phyloP scores from a whole-genome alignment of 2,113 vertebrate species.

The Pseudopipra pipra region DNA sequence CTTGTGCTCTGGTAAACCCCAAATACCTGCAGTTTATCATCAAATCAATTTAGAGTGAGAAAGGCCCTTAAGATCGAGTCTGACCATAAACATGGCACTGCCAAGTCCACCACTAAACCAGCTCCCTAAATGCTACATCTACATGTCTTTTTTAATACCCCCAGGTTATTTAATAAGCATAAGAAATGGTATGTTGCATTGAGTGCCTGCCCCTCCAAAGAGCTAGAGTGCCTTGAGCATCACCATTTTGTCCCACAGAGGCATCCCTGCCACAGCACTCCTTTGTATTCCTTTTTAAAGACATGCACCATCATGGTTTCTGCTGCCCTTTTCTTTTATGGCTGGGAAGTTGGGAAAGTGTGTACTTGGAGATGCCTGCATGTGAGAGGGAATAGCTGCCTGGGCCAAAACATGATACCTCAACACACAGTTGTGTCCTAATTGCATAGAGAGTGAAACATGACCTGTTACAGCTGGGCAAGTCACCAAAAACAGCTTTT shows the following conservation, averaged over 20 bases:
- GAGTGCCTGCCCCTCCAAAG: neutral
- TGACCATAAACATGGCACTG: neutral
- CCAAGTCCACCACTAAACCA: neutral
- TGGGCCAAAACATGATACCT: neutral
- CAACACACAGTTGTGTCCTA: neutral
- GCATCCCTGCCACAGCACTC: neutral
- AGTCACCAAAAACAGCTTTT: constrained; percentile 24
- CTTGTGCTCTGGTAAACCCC: fast-evolving
- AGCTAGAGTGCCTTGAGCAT: neutral
- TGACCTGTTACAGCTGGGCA: constrained; percentile 23
- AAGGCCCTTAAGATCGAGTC: fast-evolving
- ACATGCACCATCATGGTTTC: fast-evolving
- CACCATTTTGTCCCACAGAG: fast-evolving
- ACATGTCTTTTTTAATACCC: neutral
- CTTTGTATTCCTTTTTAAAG: neutral
- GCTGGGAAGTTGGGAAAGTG: neutral
- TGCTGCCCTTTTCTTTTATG: neutral
- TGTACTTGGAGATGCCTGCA: fast-evolving
- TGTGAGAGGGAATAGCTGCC: constrained; percentile 21
- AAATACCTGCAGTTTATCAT: neutral
- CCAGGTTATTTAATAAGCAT: neutral
- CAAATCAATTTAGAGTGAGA: neutral
- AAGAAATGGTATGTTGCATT: neutral
- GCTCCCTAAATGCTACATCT: neutral
- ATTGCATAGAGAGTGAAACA: constrained; percentile 57